Percentiles rank a stretch among this genome's conserved stretches.
Conservation (phyloP, 2,113 vertebrate genomes). For the Vireo altiloquus region DNA sequence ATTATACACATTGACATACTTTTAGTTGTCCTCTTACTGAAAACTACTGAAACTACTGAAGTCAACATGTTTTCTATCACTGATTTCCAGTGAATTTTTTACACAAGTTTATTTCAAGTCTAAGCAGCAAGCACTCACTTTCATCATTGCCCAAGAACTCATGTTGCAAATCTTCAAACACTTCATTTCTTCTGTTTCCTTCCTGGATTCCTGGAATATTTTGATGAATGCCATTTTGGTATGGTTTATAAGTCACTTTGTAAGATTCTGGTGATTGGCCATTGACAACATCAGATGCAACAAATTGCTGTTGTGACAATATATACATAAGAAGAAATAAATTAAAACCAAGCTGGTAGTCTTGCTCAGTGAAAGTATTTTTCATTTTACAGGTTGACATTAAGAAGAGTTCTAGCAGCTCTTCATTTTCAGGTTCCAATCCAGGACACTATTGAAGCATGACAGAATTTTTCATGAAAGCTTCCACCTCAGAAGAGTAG, state of each 20-base stretch:
- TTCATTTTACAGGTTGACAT: background rate
- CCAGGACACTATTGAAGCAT: background rate
- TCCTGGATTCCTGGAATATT: constrained; percentile 66
- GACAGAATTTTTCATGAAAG: background rate
- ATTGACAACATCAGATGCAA: constrained; percentile 56
- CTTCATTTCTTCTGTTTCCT: constrained; percentile 61
- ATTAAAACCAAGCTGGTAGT: background rate
- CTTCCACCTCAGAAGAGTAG: background rate
- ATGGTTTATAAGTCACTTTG: constrained; percentile 85
- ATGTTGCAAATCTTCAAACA: constrained; percentile 82
- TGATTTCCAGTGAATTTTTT: background rate
- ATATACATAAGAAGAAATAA: background rate
- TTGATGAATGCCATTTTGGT: constrained; percentile 71
- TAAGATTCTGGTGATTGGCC: constrained; percentile 68
- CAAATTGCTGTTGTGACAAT: constrained; percentile 62
- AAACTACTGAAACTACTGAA: background rate
- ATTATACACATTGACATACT: background rate
- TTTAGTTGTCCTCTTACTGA: background rate
- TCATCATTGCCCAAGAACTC: constrained; percentile 84
- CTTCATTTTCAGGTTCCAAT: background rate
- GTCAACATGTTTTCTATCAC: background rate
- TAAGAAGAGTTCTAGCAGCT: background rate
- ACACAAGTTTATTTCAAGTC: background rate
- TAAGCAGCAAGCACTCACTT: constrained; percentile 73
- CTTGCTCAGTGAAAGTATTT: background rate